A percentile compares a stretch with the other conserved stretches of the same genome.
Conservation (phyloP, 1,140 invertebrate genomes). For the Aporrectodea caliginosa region DNA sequence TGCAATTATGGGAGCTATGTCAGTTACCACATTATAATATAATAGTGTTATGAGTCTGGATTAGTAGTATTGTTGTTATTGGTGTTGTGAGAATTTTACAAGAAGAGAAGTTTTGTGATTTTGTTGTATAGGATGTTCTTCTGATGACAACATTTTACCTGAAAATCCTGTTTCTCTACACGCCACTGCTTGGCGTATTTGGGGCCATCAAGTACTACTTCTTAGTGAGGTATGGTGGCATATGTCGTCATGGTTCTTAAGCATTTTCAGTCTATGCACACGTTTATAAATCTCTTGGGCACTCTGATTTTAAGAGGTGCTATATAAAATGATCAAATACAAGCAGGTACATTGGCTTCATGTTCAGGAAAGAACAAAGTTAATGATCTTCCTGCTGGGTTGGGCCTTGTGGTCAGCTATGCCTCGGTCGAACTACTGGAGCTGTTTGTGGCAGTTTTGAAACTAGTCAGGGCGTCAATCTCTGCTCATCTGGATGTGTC, state of each 20-base stretch:
- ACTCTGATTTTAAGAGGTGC: neutral
- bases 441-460: too few species aligned
- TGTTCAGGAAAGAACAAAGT: neutral
- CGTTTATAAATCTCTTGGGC: neutral
- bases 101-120: neutral
- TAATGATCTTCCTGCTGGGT: neutral
- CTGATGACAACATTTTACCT: slow-evolving; percentile 30
- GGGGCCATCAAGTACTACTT: slow-evolving; percentile 32
- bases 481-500: too few species aligned
- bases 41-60: neutral
- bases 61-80: neutral
- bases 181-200: slow-evolving; percentile 24
- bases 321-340: too few species aligned
- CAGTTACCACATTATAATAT: neutral
- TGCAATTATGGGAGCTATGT: too few species aligned
- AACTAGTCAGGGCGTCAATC: too few species aligned
- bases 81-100: too few species aligned
- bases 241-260: too few species aligned
- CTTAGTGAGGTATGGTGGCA: slow-evolving; percentile 33
- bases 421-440: too few species aligned
- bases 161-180: slow-evolving; percentile 22
- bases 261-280: too few species aligned
- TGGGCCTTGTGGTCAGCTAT: too few species aligned
- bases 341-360: neutral
- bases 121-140: slow-evolving; percentile 21